These are phyloP conservation scores for Pseudomugil tenellus DNA, from an alignment of 2,797 vertebrate genomes.

Conservation along the genomic window DNA sequence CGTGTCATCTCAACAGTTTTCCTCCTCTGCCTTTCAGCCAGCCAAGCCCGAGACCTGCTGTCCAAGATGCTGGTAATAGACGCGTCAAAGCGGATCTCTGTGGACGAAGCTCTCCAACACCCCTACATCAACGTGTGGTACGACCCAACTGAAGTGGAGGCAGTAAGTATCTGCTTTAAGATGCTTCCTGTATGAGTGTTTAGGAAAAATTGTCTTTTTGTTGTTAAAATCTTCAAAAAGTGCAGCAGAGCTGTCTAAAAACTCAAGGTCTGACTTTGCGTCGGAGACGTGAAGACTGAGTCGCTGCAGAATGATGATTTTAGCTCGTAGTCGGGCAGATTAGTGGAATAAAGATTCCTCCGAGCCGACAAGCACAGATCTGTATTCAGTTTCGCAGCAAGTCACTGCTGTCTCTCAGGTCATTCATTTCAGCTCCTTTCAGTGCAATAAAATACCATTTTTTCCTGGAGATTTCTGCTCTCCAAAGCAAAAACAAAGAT, in stretches of 20 bases:
- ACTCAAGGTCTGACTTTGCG: no score
- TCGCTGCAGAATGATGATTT: background rate
- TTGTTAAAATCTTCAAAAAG: no score
- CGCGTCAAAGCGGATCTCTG: conserved; percentile 95
- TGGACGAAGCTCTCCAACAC: conserved; percentile 96
- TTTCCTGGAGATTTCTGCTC: no score
- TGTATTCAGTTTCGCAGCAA: conserved; percentile 2
- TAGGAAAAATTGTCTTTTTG: no score
- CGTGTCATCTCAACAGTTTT: conserved; percentile 14
- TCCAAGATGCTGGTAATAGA: conserved; percentile 99
- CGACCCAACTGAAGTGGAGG: conserved; percentile 96
- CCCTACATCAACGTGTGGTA: conserved; percentile 99
- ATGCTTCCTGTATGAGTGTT: background rate
- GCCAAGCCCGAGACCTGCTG: conserved; percentile 96
- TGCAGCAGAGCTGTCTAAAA: background rate
- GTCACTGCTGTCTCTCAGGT: background rate
- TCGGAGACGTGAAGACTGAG: no score
- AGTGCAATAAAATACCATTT: background rate
- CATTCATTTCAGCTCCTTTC: background rate
- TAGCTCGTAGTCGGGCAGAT: conserved; percentile 13
- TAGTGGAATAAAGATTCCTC: conserved; percentile 27
- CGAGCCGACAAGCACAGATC: conserved; percentile 24
- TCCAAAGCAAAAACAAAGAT: no score
- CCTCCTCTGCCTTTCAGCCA: conserved; percentile 82
- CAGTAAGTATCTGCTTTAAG: conserved; percentile 81